Base-by-base conservation (phyloP, 2,888 invertebrate species). In the Loripinus fragilis region DNA sequence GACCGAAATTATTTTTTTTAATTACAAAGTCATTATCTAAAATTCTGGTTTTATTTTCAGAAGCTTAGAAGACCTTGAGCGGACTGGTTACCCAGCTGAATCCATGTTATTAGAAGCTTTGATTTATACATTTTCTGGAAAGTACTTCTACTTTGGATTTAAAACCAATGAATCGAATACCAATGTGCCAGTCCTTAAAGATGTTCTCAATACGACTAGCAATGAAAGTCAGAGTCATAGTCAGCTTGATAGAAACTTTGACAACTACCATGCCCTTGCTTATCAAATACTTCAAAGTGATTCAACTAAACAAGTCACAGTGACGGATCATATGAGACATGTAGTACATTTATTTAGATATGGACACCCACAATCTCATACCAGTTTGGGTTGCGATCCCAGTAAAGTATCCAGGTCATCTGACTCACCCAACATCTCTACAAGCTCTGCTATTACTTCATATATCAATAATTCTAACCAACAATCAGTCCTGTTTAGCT, bases 141-240 rank as follows among this genome's bases (percentile, higher is more conserved):
- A 81, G 73, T 81, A 81, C 42, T 84, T 84, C 71, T 84, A 84
- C 76, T 84, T 81, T 71, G 84, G 84, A 30, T 76, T 84, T 25
- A 84, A 84, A 50, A 8, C 70, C 2, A 60, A 41, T 48, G 74
- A 45, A 35, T n/a, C 55, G 1, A 41, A 25, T 50, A n/a, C 30
- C 2, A 30, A 30, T 20, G 7, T 30, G 23, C 30, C 64, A 30
- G 12, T 41, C 33, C 41, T 78, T 20, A 55, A 66, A 35, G 66
- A 78, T 74, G 71, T 74, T 1, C 28, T 76, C 1, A 77, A 66
- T 50, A 69, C 55, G 7, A 65, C 30, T 1, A 66, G 68, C 48
- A 38, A 41, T 25, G 45, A 67, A 41, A 67, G 67, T 41, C 64
- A 55, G 25, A 33, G 23, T n/a, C 30, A 23, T 12, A 78, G 78